Conservation (phyloP, 2,113 vertebrate genomes). For the Peromyscus maniculatus region DNA sequence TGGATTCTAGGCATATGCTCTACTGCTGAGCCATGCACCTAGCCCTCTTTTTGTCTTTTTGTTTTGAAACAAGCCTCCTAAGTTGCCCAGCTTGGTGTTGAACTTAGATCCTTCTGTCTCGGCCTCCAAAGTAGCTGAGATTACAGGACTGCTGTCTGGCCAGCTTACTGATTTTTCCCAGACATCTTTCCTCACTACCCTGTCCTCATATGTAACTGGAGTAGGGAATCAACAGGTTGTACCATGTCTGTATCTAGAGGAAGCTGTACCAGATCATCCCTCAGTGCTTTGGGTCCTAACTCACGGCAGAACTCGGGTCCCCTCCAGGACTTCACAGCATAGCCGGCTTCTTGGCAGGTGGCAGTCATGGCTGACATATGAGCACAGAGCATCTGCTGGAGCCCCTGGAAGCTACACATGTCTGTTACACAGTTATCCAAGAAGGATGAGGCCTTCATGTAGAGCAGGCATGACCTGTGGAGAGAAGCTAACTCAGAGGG, state of each 20-base stretch:
- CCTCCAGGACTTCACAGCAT: slow-evolving; percentile 89
- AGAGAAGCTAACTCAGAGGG: background rate
- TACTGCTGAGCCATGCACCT: background rate
- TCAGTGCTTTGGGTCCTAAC: slow-evolving; percentile 58
- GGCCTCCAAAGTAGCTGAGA: too few relatives aligned
- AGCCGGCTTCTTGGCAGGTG: slow-evolving; percentile 88
- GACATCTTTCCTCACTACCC: background rate
- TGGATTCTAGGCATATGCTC: background rate
- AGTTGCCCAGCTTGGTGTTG: background rate
- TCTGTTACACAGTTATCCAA: slow-evolving; percentile 89
- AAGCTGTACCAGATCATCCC: background rate
- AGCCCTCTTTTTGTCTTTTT: background rate
- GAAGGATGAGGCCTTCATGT: slow-evolving; percentile 87
- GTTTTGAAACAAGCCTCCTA: background rate
- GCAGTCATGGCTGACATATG: slow-evolving; percentile 90
- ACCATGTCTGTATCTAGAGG: background rate
- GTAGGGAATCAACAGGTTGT: background rate
- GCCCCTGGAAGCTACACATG: slow-evolving; percentile 89
- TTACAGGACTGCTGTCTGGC: background rate
- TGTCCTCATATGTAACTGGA: background rate
- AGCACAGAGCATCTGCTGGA: slow-evolving; percentile 86
- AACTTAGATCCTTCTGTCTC: background rate
- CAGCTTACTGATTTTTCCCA: background rate
- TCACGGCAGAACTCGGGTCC: slow-evolving; percentile 89
- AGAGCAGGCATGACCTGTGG: slow-evolving; percentile 87